Percentiles rank a stretch among this genome's conserved stretches.
Conservation (phyloP, 1,140 invertebrate species). For the Hylyphantes graminicola region DNA sequence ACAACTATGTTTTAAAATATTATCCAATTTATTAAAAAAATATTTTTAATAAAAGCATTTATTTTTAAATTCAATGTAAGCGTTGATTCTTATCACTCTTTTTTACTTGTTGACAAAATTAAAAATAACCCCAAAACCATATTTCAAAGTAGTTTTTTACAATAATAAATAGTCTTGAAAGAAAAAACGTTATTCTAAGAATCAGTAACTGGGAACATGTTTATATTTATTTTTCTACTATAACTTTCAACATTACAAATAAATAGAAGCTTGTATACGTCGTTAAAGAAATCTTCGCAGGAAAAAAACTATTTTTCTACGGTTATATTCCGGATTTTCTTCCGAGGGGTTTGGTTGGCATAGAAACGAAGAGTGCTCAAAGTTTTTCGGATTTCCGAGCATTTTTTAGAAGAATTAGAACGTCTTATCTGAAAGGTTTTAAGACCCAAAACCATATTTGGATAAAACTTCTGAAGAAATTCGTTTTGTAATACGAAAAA, state of each 20-base stretch:
- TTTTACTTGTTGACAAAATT: neutral
- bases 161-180: neutral
- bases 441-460: neutral
- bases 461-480: neutral
- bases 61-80: too few species aligned
- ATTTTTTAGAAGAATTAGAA: slow-evolving; percentile 15
- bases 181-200: neutral
- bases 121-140: neutral
- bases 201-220: neutral
- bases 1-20: too few species aligned
- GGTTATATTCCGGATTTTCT: neutral
- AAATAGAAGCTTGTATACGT: neutral
- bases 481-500: slow-evolving; percentile 6
- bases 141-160: neutral
- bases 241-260: neutral
- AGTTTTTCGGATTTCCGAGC: neutral
- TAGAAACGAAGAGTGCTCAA: neutral
- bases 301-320: neutral
- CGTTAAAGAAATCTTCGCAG: slow-evolving; percentile 17
- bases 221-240: slow-evolving; percentile 14
- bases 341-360: slow-evolving; percentile 6
- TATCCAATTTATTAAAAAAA: too few species aligned
- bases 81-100: neutral
- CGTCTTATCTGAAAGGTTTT: neutral
- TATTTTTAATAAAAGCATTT: too few species aligned